phyloP scores from a whole-genome alignment of 35 echinoderm and acorn worm genomes.

The Stichopus chloronotus region DNA sequence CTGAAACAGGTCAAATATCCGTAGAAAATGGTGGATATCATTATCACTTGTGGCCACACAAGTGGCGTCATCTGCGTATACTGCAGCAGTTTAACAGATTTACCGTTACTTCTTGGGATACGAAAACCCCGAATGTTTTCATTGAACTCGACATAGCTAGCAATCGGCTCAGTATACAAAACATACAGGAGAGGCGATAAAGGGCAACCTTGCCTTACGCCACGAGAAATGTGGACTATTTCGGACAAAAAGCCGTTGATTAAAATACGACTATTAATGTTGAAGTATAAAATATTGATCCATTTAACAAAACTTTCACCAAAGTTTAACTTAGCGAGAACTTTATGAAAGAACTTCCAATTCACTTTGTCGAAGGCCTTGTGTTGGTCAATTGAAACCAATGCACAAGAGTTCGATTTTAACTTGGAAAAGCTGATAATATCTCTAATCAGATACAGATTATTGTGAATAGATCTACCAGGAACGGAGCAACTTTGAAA shows the following conservation, averaged over 20 bases:
- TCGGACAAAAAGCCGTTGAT: too few relatives aligned
- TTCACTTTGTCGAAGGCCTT: conserved; percentile 61
- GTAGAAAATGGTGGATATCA: neutral
- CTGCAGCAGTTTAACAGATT: conserved; percentile 34
- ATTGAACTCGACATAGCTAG: neutral
- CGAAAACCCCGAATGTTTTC: conserved; percentile 8
- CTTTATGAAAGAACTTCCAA: neutral
- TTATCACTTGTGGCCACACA: neutral
- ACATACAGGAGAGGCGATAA: conserved; percentile 60
- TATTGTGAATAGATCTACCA: conserved; percentile 8
- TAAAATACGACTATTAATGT: conserved; percentile 24
- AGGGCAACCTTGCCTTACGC: conserved; percentile 60
- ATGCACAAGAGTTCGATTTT: neutral
- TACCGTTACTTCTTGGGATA: conserved; percentile 2
- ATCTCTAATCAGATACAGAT: conserved; percentile 39
- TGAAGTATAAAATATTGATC: conserved; percentile 10
- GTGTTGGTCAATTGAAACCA: conserved; percentile 60
- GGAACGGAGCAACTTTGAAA: conserved; percentile 51
- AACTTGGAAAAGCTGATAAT: neutral
- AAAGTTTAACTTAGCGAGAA: neutral
- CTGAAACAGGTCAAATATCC: neutral
- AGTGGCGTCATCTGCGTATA: conserved; percentile 63
- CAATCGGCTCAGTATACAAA: conserved; percentile 57
- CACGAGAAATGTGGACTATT: neutral
- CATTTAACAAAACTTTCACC: conserved; percentile 11